Conservation (phyloP, 1,140 invertebrate genomes). For the Riptortus pedestris region DNA sequence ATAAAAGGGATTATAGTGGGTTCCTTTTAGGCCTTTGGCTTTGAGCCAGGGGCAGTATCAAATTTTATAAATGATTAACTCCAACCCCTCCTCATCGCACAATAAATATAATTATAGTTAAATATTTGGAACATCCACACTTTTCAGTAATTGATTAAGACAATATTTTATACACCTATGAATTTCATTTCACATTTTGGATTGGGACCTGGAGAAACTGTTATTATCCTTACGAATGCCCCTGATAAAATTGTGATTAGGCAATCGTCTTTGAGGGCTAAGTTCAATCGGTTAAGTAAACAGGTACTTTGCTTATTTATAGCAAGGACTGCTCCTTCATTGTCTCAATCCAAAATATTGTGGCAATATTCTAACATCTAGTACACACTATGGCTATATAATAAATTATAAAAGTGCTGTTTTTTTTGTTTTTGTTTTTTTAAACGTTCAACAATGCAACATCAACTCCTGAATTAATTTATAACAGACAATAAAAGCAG, state of each 20-base stretch:
- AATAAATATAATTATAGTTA: no score
- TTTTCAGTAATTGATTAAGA: not conserved
- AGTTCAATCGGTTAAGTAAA: no score
- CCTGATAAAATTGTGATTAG: no score
- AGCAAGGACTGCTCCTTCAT: not conserved
- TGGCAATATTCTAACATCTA: constrained; percentile 1
- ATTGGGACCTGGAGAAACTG: no score
- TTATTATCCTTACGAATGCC: no score
- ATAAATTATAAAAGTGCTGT: constrained; percentile 15
- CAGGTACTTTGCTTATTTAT: constrained; percentile 11
- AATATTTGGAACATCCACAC: not conserved
- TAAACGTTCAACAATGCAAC: no score
- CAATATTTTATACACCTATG: not conserved
- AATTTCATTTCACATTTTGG: constrained; percentile 12
- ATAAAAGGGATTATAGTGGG: not conserved
- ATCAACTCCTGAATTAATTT: no score
- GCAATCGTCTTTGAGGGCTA: no score
- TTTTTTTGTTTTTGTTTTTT: no score
- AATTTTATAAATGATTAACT: not conserved
- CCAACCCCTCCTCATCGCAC: not conserved
- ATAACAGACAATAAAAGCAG: no score
- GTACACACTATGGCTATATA: not conserved
- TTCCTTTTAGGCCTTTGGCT: constrained; percentile 10
- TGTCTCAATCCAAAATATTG: constrained; percentile 16
- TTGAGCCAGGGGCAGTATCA: not conserved